A percentile compares a stretch with the other conserved stretches of the same genome.
Evolutionary conservation across 2,113 vertebrate genomes (phyloP).

Genomic region (Loxodonta africana): DNA sequence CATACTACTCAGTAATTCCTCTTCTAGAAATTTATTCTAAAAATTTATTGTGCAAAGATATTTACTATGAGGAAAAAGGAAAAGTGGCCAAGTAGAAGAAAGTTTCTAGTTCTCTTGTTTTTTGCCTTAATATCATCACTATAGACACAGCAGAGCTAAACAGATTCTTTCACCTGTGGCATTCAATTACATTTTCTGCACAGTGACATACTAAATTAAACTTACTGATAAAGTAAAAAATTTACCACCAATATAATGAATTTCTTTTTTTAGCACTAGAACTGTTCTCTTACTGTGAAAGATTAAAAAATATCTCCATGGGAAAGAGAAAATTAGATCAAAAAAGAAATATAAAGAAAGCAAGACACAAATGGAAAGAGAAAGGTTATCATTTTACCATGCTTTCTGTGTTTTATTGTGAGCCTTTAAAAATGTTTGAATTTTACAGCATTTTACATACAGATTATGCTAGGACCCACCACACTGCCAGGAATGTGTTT

Average conservation of each 20-base stretch:
- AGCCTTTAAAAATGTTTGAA: background rate
- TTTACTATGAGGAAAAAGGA: background rate
- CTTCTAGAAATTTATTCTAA: background rate
- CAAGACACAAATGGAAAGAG: background rate
- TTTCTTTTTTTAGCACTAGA: background rate
- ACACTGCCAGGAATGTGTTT: background rate
- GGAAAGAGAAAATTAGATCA: constrained; percentile 31
- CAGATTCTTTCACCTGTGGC: background rate
- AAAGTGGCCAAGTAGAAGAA: background rate
- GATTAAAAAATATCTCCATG: background rate
- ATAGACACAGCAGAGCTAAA: background rate
- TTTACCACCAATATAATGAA: background rate
- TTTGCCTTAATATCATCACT: background rate
- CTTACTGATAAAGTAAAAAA: background rate
- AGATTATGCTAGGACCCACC: background rate
- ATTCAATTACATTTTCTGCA: background rate
- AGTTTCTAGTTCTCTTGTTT: constrained; percentile 2
- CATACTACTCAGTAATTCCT: background rate
- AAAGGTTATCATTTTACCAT: background rate
- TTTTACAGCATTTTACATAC: background rate
- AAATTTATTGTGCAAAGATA: background rate
- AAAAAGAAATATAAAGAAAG: constrained; percentile 7
- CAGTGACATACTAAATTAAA: background rate
- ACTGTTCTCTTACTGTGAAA: constrained; percentile 52
- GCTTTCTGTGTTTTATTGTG: background rate